Evolutionary conservation across 2,113 vertebrate species (phyloP), one percentile per base, ranked within the genome.

Genomic region (Ibidorhyncha struthersii): DNA sequence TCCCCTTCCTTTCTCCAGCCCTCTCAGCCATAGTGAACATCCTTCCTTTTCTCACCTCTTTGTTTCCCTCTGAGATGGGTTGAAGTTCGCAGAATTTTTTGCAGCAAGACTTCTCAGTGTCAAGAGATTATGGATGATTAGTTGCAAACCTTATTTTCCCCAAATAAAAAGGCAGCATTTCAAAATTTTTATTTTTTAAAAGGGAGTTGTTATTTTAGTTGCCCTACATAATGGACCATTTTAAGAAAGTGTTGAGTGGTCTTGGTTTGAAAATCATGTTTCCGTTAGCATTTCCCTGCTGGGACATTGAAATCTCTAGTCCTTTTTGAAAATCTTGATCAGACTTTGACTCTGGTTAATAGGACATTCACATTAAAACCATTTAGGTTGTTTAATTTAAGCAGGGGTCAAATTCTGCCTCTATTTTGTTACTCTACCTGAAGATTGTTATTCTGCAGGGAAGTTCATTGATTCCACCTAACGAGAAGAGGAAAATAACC

Each of bases 341-440:
- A 84, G 86, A 76, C 63, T 90, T 96, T 88, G 49, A 61, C 61
- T 90, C 56, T 84, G n/a, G 21, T 86, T 96, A 93, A 91, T 17
- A 89, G 67, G 40, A 86, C 77, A 67, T 52, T 70, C 85, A 84
- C 55, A 82, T 90, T 89, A 96, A 93, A 91, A 29, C 12, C 11
- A 59, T 61, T 93, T 43, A 79, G n/a, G 40, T 47, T 59, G 76
- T 81, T 90, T 70, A 59, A 86, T 89, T 93, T 81, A 94, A 82
- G 55, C 55, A 58, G 61, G 56, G 86, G 80, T 92, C 77, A 96
- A 90, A 89, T 86, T 80, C 50, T 89, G 38, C 32, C 29, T 83
- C 82, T 81, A 12, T 67, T 93, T 81, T 82, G 16, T 83, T 93
- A 40, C 67, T 92, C 79, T 67, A 23, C 18, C 29, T 74, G 14